Evolutionary conservation across 92 coral and sea anemone genomes (phyloP), one percentile per base, ranked within the genome.

Genomic region (Parazoanthus atlanticus): DNA sequence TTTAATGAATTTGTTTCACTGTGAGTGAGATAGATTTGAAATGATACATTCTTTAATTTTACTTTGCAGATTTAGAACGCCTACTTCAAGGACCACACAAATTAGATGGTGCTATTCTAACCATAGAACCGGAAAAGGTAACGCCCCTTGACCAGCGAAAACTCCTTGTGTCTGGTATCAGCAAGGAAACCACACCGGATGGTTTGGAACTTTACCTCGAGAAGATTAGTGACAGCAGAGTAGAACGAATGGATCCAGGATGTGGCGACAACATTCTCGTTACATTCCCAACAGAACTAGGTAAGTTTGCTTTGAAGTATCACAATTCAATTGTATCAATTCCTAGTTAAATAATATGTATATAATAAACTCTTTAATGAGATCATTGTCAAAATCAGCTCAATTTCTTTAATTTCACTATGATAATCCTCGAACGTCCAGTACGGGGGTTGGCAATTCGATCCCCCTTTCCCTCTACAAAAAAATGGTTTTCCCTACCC

Each of bases 81-180:
- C 84, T 89, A 0, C 86, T 84, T 31, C 75, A 65, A 41, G 85
- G 32, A 19, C 80, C 86, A 1, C 91, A 76, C 34, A 47, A 58
- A 12, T 49, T 89, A 6, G 91, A 84, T 19, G 89, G 84, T 25
- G 31, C 32, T 29, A 29, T 47, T 34, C 33, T 89, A 66, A 65
- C 72, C 52, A 28, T 89, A 71, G 78, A 89, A 67, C 91, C 91
- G 0, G 85, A 84, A 66, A 29, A 83, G 43, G 61, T 23, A 28
- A 32, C 77, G 17, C 85, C 85, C 17, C 38, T 28, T 47, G 91
- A 89, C 61, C 84, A 71, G 26, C 65, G 41, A 46, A 89, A 84
- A 49, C 34, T 89, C 77, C 74, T 28, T 41, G 84, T 89, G 0
- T 38, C 58, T 43, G 84, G 84, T 28, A 8, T 89, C 15, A 23